phyloP scores from a whole-genome alignment of 2,113 vertebrate genomes.

The Sinocyclocheilus grahami region DNA sequence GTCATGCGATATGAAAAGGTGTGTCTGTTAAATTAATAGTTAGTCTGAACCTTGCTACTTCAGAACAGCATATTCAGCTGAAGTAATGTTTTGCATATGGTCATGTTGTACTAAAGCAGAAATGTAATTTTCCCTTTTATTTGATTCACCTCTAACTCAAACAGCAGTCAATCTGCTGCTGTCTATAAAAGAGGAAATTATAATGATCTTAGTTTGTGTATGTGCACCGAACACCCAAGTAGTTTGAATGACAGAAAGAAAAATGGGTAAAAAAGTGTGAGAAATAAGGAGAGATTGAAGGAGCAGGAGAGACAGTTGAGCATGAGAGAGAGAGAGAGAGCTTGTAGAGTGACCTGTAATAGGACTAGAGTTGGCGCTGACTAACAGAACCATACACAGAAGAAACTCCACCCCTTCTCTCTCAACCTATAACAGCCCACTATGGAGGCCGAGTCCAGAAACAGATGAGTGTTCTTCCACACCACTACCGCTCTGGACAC shows the following conservation, averaged over 20 bases:
- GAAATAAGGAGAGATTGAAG: neutral
- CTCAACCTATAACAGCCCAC: slow-evolving; percentile 73
- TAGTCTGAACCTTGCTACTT: neutral
- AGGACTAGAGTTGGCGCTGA: slow-evolving; percentile 57
- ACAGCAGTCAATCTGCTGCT: neutral
- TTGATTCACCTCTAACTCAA: neutral
- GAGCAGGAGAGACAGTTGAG: neutral
- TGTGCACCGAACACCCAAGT: neutral
- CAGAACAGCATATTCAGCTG: neutral
- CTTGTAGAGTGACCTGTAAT: slow-evolving; percentile 27
- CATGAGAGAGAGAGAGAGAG: slow-evolving; percentile 1
- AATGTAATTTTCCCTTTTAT: neutral
- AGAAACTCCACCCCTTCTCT: slow-evolving; percentile 72
- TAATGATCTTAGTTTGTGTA: neutral
- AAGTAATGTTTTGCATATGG: neutral
- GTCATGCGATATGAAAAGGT: neutral
- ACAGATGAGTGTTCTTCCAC: slow-evolving; percentile 67
- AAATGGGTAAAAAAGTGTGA: neutral
- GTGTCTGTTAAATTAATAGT: neutral
- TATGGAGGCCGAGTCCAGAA: slow-evolving; percentile 74
- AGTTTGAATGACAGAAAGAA: neutral
- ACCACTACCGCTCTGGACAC: slow-evolving; percentile 22
- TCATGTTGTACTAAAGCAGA: neutral
- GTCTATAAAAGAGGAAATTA: neutral
- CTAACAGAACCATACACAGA: slow-evolving; percentile 66